These are phyloP conservation scores for Aphelenchoides avenae DNA, from an alignment of 1,140 invertebrate species.

Conservation along the genomic window DNA sequence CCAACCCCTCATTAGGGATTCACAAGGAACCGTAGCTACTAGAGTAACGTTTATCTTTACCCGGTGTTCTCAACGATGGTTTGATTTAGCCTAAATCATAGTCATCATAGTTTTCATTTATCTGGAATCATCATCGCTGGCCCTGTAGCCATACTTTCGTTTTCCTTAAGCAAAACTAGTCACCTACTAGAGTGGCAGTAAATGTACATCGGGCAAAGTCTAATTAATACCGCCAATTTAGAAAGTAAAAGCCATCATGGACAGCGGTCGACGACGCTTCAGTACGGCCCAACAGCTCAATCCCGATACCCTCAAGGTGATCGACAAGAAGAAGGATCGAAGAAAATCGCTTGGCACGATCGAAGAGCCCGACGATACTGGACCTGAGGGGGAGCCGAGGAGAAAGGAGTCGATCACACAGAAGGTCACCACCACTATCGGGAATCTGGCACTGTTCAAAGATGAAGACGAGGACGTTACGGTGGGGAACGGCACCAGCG, in stretches of 20 bases:
- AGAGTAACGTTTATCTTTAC: too few species aligned
- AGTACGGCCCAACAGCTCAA: constrained; percentile 43
- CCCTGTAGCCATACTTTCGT: too few species aligned
- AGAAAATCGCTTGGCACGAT: constrained; percentile 12
- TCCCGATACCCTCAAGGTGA: constrained; percentile 38
- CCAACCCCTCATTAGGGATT: too few species aligned
- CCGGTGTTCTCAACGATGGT: too few species aligned
- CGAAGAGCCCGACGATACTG: constrained; percentile 11
- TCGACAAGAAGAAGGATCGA: constrained; percentile 4
- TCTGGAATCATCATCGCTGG: too few species aligned
- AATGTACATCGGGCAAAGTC: too few species aligned
- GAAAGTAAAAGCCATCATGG: constrained; percentile 45
- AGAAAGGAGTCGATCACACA: constrained; percentile 15
- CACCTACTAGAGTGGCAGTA: too few species aligned
- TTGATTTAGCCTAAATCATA: too few species aligned
- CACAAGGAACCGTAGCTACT: too few species aligned
- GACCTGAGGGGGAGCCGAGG: constrained; percentile 10
- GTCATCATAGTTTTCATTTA: too few species aligned
- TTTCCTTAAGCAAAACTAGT: too few species aligned
- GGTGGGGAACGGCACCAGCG: constrained; percentile 32
- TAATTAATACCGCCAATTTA: constrained; percentile 13
- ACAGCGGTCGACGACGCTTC: constrained; percentile 45
- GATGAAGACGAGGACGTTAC: constrained; percentile 50
- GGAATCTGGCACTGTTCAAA: constrained; percentile 53
- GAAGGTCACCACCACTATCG: constrained; percentile 46